Conservation (phyloP, 1,140 invertebrate genomes). For the Pollicipes pollicipes region DNA sequence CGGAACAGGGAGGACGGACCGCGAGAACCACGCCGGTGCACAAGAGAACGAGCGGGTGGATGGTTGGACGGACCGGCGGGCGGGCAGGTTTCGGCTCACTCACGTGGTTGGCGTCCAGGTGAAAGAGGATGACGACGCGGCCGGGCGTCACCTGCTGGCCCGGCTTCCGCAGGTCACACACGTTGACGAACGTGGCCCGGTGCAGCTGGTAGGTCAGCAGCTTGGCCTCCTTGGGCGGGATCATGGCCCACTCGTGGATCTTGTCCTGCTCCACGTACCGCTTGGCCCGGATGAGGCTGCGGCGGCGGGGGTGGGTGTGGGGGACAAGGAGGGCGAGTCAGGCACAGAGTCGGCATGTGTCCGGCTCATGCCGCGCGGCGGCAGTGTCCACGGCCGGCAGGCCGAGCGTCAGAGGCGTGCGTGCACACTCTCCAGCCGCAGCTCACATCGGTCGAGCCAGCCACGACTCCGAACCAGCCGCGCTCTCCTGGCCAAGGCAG, state of each 20-base stretch:
- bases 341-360: no score
- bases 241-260: slow-evolving; percentile 71
- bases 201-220: slow-evolving; percentile 58
- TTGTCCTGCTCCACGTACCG: slow-evolving; percentile 71
- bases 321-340: slow-evolving; percentile 4
- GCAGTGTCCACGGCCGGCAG: no score
- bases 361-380: no score
- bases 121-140: slow-evolving; percentile 55
- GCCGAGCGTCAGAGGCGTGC: no score
- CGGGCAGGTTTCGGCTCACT: no score
- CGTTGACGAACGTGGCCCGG: slow-evolving; percentile 58
- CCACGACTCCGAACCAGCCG: no score
- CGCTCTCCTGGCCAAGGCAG: no score
- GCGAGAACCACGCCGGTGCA: no score
- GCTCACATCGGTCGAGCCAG: no score
- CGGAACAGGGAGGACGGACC: slow-evolving; percentile 26
- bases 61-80: no score
- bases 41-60: no score
- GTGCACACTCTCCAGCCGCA: no score
- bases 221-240: slow-evolving; percentile 73
- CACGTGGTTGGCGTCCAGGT: slow-evolving; percentile 39
- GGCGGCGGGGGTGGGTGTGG: slow-evolving; percentile 17
- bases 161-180: slow-evolving; percentile 46
- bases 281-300: slow-evolving; percentile 50
- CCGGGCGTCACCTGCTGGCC: slow-evolving; percentile 37